phyloP scores from a whole-genome alignment of 1,140 invertebrate genomes.

The Aphaenogaster rudis region DNA sequence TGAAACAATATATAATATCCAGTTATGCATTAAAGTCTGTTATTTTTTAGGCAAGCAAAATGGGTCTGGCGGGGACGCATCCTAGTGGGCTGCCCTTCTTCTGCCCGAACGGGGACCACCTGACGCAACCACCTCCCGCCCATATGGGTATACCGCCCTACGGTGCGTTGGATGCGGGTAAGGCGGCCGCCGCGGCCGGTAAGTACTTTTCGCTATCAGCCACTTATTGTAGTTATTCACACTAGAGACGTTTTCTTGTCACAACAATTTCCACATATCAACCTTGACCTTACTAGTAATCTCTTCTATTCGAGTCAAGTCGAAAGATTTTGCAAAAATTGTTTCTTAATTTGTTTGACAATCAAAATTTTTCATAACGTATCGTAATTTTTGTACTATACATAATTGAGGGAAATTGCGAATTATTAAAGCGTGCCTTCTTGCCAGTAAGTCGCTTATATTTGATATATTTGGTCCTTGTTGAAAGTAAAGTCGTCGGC shows the following conservation, averaged over 20 bases:
- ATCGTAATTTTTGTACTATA: neutral
- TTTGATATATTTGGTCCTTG: neutral
- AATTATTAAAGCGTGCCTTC: neutral
- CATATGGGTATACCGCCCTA: constrained; percentile 99
- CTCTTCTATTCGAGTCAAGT: neutral
- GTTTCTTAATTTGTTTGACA: neutral
- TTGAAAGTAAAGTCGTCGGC: neutral
- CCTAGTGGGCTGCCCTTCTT: constrained; percentile 93
- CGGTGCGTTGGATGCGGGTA: constrained; percentile 92
- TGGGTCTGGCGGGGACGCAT: constrained; percentile 92
- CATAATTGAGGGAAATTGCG: neutral
- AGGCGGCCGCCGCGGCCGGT: constrained; percentile 87
- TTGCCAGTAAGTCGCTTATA: neutral
- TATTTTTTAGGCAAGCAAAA: constrained; percentile 96
- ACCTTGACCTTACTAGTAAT: neutral
- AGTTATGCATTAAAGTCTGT: constrained; percentile 75
- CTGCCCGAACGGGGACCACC: constrained; percentile 94
- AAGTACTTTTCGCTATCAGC: constrained; percentile 85
- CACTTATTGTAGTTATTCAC: constrained; percentile 51
- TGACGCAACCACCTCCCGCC: constrained; percentile 97
- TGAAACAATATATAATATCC: neutral
- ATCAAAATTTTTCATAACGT: neutral
- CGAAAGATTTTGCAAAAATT: neutral
- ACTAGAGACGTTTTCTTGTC: constrained; percentile 87
- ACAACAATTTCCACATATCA: constrained; percentile 88